Percentiles rank a stretch among this genome's conserved stretches.
phyloP scores from a whole-genome alignment of 1,140 invertebrate species.

The Heterodera schachtii region DNA sequence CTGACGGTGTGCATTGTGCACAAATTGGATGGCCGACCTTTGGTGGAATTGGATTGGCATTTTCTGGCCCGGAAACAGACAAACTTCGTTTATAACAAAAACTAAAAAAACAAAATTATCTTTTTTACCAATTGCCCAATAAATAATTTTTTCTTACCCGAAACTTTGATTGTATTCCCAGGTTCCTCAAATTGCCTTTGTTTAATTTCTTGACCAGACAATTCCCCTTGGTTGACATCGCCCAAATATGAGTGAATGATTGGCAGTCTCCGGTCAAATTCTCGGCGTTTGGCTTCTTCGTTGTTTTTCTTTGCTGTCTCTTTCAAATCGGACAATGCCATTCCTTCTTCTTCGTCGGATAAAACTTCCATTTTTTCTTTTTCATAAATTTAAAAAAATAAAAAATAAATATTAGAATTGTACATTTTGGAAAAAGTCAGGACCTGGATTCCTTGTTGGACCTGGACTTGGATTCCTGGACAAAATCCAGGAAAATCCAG shows the following conservation, averaged over 20 bases:
- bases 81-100: conserved; percentile 16
- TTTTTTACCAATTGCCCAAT: too few species aligned
- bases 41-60: conserved; percentile 12
- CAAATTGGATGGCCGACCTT: conserved; percentile 5
- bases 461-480: too few species aligned
- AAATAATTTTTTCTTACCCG: neutral
- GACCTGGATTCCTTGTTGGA: too few species aligned
- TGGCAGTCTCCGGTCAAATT: conserved; percentile 1
- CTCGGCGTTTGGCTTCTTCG: neutral
- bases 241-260: conserved; percentile 20
- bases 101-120: conserved; percentile 16
- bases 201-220: neutral
- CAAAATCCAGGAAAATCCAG: too few species aligned
- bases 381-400: too few species aligned
- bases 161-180: conserved; percentile 9
- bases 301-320: neutral
- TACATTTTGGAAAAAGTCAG: too few species aligned
- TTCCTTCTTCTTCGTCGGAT: neutral
- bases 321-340: neutral
- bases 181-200: conserved; percentile 8
- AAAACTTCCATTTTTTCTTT: neutral
- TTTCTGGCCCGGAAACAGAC: conserved; percentile 21
- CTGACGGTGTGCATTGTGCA: conserved; percentile 10
- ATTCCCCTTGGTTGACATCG: conserved; percentile 15
- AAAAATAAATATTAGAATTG: too few species aligned